Base-by-base conservation (phyloP, 2,113 vertebrate genomes). In the Hippocampus zosterae region DNA sequence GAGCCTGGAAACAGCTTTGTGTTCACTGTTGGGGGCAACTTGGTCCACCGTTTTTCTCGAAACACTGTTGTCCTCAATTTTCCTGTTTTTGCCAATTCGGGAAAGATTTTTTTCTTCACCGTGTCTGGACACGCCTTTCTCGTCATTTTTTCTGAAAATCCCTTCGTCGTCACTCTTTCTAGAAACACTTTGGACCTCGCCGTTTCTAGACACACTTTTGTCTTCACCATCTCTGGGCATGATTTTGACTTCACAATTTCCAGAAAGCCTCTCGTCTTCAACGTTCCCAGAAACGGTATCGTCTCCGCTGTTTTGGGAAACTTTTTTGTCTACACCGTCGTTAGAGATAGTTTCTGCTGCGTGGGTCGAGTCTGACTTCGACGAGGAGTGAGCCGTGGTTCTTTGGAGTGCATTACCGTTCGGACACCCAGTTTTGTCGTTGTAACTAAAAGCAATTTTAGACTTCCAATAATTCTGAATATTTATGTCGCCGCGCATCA, bases 401-500 rank as follows among this genome's bases (percentile, higher is more conserved):
- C 78, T 57, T 27, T 23, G 15, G 52, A 25, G 9, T 55, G 78
- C 78, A 52, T 74, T 68, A 50, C 44, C 74, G 44, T 72, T 81
- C 65, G 65, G 21, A 37, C 33, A 50, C 75, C 2, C 59, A 53
- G 59, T 25, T 66, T 72, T 44, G 48, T 78, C 70, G 52, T 42
- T 56, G 21, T 66, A n/a, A 69, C 53, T 61, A 57, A 64, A 5
- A 8, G 41, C 76, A 46, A 60, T 41, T 59, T 41, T 71, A 27
- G 76, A 75, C 42, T 77, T 78, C 1, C 69, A 29, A 27, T 62
- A 57, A 25, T 69, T 78, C 27, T 76, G 78, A 44, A 65, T 65
- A 44, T 65, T 71, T 1, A 87, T 73, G 41, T 90, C 84, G 48
- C 82, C 81, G 5, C 85, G 86, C 65, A 81, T 81, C 33, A 89